phyloP scores from a whole-genome alignment of 2,113 vertebrate genomes.

The Seriola quinqueradiata region DNA sequence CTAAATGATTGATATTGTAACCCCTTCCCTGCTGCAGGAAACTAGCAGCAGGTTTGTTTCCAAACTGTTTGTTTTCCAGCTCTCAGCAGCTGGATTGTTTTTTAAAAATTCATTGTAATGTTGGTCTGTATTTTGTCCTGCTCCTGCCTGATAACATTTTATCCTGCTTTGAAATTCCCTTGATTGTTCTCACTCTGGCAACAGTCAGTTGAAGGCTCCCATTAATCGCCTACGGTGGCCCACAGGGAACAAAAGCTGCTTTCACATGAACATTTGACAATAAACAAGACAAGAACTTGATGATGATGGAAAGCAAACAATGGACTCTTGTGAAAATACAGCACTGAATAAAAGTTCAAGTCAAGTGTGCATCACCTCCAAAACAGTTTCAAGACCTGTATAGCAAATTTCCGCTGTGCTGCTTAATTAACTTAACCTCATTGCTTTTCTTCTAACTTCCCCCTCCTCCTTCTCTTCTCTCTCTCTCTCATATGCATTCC shows the following conservation, averaged over 20 bases:
- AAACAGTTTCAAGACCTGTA: neutral
- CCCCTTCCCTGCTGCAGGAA: neutral
- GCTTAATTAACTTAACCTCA: neutral
- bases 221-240: neutral
- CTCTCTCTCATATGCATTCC: too few species aligned
- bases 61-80: neutral
- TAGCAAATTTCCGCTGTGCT: neutral
- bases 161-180: neutral
- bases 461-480: neutral
- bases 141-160: constrained; percentile 7
- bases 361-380: neutral
- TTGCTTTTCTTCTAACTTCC: neutral
- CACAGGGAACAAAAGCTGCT: neutral
- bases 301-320: neutral
- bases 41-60: neutral
- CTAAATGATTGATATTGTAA: neutral
- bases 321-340: neutral
- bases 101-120: neutral
- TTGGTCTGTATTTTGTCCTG: neutral
- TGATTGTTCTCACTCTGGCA: neutral
- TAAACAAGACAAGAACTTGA: neutral
- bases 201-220: neutral
- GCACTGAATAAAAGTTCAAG: neutral
- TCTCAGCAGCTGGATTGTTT: neutral
- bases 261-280: neutral